Percentiles rank a stretch among this genome's conserved stretches.
phyloP scores from a whole-genome alignment of 2,113 vertebrate species.

The Jacana jacana region DNA sequence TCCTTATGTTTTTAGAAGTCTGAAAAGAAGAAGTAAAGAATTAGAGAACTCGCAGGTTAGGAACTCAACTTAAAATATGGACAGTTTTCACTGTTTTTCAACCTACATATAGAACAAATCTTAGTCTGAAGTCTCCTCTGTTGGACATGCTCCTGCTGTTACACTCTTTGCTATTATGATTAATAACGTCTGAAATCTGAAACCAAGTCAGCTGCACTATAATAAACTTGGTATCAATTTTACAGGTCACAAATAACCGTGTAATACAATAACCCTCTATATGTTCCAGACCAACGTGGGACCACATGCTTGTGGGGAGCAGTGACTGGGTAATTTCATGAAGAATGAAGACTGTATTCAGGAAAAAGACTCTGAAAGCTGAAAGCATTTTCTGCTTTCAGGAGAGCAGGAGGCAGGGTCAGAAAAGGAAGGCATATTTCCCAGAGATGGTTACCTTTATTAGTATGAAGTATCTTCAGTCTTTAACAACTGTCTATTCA shows the following conservation, averaged over 20 bases:
- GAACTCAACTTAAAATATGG: not conserved
- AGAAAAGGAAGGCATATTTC: not conserved
- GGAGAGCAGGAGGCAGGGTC: not conserved
- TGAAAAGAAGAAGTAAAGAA: not conserved
- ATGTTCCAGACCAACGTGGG: slow-evolving; percentile 26
- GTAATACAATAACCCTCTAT: slow-evolving; percentile 69
- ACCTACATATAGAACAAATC: not conserved
- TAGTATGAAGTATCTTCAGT: not conserved
- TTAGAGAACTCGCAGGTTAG: not conserved
- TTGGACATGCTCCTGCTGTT: slow-evolving; percentile 41
- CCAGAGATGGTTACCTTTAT: not conserved
- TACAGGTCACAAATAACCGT: slow-evolving; percentile 71
- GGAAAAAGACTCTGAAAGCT: not conserved
- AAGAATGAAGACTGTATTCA: slow-evolving; percentile 25
- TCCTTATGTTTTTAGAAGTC: not conserved
- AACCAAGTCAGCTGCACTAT: slow-evolving; percentile 65
- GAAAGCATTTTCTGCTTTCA: not conserved
- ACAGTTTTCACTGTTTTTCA: not conserved
- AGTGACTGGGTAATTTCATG: slow-evolving; percentile 42
- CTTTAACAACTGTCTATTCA: not conserved
- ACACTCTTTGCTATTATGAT: slow-evolving; percentile 53
- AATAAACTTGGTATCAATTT: slow-evolving; percentile 72
- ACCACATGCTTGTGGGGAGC: slow-evolving; percentile 26
- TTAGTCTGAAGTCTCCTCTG: slow-evolving; percentile 45
- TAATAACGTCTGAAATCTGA: slow-evolving; percentile 64